phyloP scores from a whole-genome alignment of 2,113 vertebrate genomes.

The Platysternon megacephalum region DNA sequence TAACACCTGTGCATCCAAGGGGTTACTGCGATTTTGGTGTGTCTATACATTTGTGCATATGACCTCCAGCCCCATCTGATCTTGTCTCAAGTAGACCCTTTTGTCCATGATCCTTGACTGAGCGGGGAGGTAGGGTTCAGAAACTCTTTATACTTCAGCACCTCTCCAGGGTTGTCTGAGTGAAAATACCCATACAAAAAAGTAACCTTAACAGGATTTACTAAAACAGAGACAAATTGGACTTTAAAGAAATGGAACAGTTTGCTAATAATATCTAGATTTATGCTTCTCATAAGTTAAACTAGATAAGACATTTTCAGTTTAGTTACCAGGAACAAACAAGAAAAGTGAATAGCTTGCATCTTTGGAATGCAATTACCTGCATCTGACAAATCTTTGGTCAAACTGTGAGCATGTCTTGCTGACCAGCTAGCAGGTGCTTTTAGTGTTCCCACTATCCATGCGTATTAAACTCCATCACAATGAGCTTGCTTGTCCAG shows the following conservation, averaged over 20 bases:
- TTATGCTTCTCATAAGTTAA: background rate
- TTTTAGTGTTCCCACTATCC: background rate
- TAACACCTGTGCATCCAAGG: background rate
- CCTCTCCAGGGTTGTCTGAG: background rate
- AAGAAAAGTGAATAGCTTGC: background rate
- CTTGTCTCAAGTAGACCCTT: background rate
- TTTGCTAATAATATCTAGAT: background rate
- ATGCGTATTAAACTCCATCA: background rate
- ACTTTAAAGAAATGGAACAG: background rate
- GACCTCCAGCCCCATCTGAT: background rate
- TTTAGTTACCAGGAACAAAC: background rate
- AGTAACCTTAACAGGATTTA: background rate
- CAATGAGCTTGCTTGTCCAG: background rate
- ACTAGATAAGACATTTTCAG: background rate
- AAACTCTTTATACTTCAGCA: background rate
- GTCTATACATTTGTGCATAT: background rate
- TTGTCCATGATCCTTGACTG: background rate
- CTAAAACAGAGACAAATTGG: background rate
- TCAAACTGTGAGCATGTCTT: background rate
- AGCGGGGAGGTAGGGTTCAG: background rate
- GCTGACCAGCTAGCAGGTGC: background rate
- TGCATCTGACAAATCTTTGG: background rate
- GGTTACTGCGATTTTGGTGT: background rate
- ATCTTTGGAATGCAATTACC: background rate
- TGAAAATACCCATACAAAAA: background rate